Evolutionary conservation across 1,140 invertebrate genomes (phyloP).

Genomic region (Fragariocoptes setiger): DNA sequence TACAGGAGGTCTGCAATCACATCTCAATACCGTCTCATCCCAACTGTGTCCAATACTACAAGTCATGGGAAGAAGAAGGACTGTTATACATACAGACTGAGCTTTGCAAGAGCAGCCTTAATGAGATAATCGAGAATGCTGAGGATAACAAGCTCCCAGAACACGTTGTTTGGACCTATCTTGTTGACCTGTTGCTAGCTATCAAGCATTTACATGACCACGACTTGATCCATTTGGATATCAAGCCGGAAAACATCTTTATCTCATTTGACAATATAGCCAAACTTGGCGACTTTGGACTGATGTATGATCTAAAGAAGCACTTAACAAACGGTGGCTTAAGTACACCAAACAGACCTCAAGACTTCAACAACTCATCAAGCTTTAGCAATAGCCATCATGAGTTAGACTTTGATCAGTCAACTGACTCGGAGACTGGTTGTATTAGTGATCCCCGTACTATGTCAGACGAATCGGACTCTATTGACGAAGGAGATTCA

Average conservation of each 20-base stretch:
- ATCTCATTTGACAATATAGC: slow-evolving; percentile 22
- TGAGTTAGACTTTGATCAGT: neutral
- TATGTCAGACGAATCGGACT: slow-evolving; percentile 17
- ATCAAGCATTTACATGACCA: slow-evolving; percentile 30
- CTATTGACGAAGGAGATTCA: slow-evolving; percentile 34
- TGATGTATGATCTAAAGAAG: slow-evolving; percentile 29
- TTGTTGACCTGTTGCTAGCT: slow-evolving; percentile 24
- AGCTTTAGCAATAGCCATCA: no score
- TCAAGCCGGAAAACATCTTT: slow-evolving; percentile 42
- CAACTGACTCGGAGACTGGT: neutral
- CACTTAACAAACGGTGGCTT: no score
- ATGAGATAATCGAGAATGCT: slow-evolving; percentile 13
- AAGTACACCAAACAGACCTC: no score
- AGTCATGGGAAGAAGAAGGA: slow-evolving; percentile 38
- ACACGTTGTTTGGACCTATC: slow-evolving; percentile 20
- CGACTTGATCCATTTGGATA: slow-evolving; percentile 35
- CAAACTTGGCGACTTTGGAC: slow-evolving; percentile 39
- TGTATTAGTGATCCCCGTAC: no score
- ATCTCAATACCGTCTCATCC: slow-evolving; percentile 29
- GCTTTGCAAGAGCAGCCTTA: slow-evolving; percentile 25
- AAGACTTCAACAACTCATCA: no score
- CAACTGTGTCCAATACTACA: slow-evolving; percentile 31
- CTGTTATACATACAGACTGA: slow-evolving; percentile 38
- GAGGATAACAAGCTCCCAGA: slow-evolving; percentile 20
- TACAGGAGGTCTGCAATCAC: slow-evolving; percentile 35